Percentiles rank a stretch among this genome's conserved stretches.
phyloP scores from a whole-genome alignment of 2,888 invertebrate species.

The Hipparchia sbordonii region DNA sequence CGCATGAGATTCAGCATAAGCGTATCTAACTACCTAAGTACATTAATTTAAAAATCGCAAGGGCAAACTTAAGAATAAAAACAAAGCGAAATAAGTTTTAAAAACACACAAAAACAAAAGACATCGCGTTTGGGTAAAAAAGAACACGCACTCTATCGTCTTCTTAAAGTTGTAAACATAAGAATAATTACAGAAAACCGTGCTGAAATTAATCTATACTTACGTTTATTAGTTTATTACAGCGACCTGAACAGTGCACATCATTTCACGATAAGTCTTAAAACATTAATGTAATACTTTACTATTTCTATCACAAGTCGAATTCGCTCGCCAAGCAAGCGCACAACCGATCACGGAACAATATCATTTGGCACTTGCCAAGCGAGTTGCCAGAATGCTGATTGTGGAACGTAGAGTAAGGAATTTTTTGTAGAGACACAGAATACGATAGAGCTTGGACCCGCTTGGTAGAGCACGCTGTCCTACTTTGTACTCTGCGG shows the following conservation, averaged over 20 bases:
- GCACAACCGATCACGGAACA: too few species aligned
- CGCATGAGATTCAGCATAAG: neutral
- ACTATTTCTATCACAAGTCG: too few species aligned
- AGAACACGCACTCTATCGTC: conserved; percentile 29
- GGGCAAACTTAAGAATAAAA: conserved; percentile 8
- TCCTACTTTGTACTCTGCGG: too few species aligned
- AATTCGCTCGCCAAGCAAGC: too few species aligned
- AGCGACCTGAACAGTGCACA: conserved; percentile 13
- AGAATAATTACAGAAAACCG: conserved; percentile 38
- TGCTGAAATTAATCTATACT: conserved; percentile 40
- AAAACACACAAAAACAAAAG: conserved; percentile 31
- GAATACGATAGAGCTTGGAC: too few species aligned
- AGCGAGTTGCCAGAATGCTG: too few species aligned
- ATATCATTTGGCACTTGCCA: too few species aligned
- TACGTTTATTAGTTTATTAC: conserved; percentile 32
- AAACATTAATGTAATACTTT: neutral
- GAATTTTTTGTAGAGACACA: too few species aligned
- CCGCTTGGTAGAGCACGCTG: too few species aligned
- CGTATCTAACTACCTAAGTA: neutral
- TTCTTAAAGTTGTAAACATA: conserved; percentile 42
- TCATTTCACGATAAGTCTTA: conserved; percentile 37
- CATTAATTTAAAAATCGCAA: conserved; percentile 8
- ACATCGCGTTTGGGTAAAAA: conserved; percentile 32
- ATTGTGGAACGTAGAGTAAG: too few species aligned
- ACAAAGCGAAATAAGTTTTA: conserved; percentile 8